Evolutionary conservation across 2,888 invertebrate species (phyloP), one percentile per base, ranked within the genome.

Genomic region (Arrhopalites spinosus): DNA sequence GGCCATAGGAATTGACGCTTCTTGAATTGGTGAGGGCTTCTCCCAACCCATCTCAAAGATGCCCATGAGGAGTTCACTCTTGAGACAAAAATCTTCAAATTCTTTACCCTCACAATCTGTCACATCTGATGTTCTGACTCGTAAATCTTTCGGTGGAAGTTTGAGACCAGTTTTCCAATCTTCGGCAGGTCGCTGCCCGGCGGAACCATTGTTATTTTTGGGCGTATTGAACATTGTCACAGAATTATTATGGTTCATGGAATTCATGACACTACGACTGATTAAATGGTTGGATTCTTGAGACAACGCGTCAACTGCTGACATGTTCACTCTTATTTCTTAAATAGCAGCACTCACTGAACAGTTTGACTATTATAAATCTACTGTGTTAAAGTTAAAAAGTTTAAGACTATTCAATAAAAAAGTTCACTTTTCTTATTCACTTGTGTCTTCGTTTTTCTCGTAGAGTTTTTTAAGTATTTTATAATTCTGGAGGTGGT

Each of bases 21-120:
- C 99, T 89, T 99, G 99, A 88, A 99, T 99, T 43, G 99, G 99
- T 79, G 97, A 97, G 74, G 99, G 99, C 87, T 96, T 95, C 86
- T 99, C 99, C 99, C 96, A 98, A 78, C 98, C 99, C 88, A 99
- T 99, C 87, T 99, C 99, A 87, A 98, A 99, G 85, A 99, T 99
- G 83, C 99, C 99, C 98, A 99, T 99, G 84, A 99, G 88, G 84
- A 99, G 89, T 74, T 77, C 96, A 84, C 99, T 90, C 88, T 96
- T 96, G 83, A 99, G 89, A 87, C 98, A 98, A 88, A 97, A 99
- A 87, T 99, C 98, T 89, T 99, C 98, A 88, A 99, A 99, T 87
- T 98, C 98, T 88, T 97, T 97, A 84, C 98, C 98, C 88, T 96
- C 93, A 85, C 97, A 97, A 87, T 97, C 95, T 83, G 98, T 99